These are phyloP conservation scores for Pocillopora damicornis DNA, from an alignment of 64 coral and sea anemone species.

Conservation along the genomic window DNA sequence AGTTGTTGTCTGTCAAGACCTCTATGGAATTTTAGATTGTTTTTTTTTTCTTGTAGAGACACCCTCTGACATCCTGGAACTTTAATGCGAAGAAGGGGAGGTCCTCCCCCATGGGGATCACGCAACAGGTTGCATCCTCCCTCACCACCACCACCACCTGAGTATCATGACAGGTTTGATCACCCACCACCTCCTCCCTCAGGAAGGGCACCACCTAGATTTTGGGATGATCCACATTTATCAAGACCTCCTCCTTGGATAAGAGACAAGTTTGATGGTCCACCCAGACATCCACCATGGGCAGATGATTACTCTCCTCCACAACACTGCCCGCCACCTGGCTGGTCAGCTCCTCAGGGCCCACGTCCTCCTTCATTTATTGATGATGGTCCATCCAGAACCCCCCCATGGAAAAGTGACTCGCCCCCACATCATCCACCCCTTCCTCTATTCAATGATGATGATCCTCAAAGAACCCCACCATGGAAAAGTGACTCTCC, in stretches of 20 bases:
- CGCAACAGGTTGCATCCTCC: slow-evolving; percentile 3
- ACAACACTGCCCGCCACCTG: not conserved
- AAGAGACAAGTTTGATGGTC: slow-evolving; percentile 23
- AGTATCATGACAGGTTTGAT: not conserved
- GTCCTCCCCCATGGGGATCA: slow-evolving; percentile 2
- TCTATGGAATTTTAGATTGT: not conserved
- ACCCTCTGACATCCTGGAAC: not conserved
- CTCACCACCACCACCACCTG: not conserved
- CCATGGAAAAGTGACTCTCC: not conserved
- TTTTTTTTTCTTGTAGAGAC: not conserved
- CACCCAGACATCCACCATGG: slow-evolving; percentile 17
- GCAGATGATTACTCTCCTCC: not conserved
- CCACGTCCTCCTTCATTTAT: slow-evolving; percentile 2
- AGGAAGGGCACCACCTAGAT: not conserved
- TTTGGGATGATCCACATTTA: slow-evolving; percentile 4
- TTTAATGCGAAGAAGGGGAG: slow-evolving; percentile 35
- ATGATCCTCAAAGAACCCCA: slow-evolving; percentile 12
- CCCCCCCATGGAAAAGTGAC: slow-evolving; percentile 21
- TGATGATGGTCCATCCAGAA: not conserved
- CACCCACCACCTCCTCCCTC: slow-evolving; percentile 12
- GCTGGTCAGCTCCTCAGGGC: not conserved
- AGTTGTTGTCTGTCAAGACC: not conserved
- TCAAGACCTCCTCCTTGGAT: slow-evolving; percentile 16
- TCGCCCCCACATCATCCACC: not conserved
- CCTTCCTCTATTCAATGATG: not conserved